Percentiles rank a stretch among this genome's conserved stretches.
Evolutionary conservation across 2,888 invertebrate genomes (phyloP).

Genomic region (Drosophila peninsularis): DNA sequence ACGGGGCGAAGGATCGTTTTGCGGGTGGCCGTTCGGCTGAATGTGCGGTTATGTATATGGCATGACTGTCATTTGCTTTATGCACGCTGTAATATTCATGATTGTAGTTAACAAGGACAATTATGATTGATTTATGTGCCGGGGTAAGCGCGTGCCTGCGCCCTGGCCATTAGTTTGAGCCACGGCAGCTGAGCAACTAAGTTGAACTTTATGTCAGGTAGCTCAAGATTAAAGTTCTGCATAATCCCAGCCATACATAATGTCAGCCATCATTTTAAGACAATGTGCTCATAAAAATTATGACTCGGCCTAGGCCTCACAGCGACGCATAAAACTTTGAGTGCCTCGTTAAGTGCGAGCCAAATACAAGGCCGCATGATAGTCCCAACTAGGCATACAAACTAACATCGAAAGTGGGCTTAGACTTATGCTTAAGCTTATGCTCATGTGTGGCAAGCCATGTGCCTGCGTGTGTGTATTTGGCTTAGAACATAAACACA

Average conservation of each 20-base stretch:
- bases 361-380: constrained; percentile 38
- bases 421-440: background rate
- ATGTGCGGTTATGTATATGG: constrained; percentile 54
- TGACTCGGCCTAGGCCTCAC: constrained; percentile 51
- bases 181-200: constrained; percentile 42
- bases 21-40: background rate
- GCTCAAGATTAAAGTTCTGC: constrained; percentile 50
- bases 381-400: constrained; percentile 32
- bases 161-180: constrained; percentile 54
- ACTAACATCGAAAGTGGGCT: constrained; percentile 55
- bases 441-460: constrained; percentile 33
- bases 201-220: constrained; percentile 53
- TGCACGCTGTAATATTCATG: constrained; percentile 77
- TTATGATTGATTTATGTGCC: constrained; percentile 77
- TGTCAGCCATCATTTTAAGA: constrained; percentile 44
- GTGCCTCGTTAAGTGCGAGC: constrained; percentile 62
- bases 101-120: constrained; percentile 81
- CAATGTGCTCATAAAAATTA: constrained; percentile 61
- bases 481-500: constrained; percentile 58
- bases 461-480: constrained; percentile 8
- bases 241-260: constrained; percentile 30
- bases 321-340: constrained; percentile 57
- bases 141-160: constrained; percentile 54
- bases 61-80: constrained; percentile 80
- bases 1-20: background rate